phyloP scores from a whole-genome alignment of 1,140 invertebrate genomes.

The Pachyrhynchus sulphureomaculatus region DNA sequence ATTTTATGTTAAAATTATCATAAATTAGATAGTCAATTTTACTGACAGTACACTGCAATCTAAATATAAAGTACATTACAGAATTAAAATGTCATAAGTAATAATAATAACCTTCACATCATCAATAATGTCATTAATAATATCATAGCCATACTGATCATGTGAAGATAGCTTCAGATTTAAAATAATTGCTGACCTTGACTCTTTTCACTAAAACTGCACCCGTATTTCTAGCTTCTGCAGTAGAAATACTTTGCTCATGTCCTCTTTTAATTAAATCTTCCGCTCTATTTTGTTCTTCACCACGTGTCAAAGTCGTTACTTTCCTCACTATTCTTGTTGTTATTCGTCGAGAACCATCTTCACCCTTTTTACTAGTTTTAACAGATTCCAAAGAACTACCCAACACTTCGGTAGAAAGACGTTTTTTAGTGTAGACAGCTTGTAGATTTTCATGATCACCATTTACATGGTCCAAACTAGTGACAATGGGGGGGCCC shows the following conservation, averaged over 20 bases:
- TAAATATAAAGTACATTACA: no score
- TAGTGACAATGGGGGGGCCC: slow-evolving; percentile 47
- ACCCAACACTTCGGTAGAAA: slow-evolving; percentile 81
- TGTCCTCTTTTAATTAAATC: slow-evolving; percentile 62
- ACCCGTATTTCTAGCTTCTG: slow-evolving; percentile 53
- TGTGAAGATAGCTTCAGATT: no score
- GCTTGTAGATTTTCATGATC: slow-evolving; percentile 60
- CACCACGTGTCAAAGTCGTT: slow-evolving; percentile 83
- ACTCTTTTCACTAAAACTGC: slow-evolving; percentile 59
- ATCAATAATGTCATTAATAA: neutral
- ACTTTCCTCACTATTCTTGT: slow-evolving; percentile 87
- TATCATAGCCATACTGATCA: no score
- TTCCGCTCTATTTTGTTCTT: slow-evolving; percentile 74
- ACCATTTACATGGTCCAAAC: slow-evolving; percentile 37
- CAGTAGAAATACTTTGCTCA: slow-evolving; percentile 54
- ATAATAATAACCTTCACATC: neutral
- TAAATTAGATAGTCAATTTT: no score
- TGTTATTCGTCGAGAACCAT: slow-evolving; percentile 76
- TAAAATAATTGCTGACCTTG: slow-evolving; percentile 61
- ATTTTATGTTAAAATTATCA: no score
- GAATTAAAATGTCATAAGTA: no score
- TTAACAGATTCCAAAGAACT: slow-evolving; percentile 79
- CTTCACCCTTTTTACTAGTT: slow-evolving; percentile 72
- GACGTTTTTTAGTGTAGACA: slow-evolving; percentile 76
- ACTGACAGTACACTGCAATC: no score